Evolutionary conservation across 2,888 invertebrate genomes (phyloP).

Genomic region (Sphaerophoria rueppellii): DNA sequence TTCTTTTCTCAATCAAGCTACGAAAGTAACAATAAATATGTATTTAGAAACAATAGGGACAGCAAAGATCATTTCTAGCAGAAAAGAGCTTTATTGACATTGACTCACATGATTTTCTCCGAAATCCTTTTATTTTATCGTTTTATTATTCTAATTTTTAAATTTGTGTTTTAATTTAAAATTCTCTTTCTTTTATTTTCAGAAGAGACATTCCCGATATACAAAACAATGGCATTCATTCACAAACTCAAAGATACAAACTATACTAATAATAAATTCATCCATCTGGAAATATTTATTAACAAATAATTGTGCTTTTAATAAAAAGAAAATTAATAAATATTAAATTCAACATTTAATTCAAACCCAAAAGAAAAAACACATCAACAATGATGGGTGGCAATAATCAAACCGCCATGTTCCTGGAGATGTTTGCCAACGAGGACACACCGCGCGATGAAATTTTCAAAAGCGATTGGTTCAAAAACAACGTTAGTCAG

Average conservation of each 20-base stretch:
- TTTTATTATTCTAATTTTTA: no score
- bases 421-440: conserved; percentile 61
- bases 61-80: no score
- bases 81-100: no score
- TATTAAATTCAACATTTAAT: not conserved
- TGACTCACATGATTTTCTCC: no score
- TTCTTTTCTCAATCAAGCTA: no score
- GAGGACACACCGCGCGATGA: conserved; percentile 67
- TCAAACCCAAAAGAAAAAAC: not conserved
- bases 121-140: no score
- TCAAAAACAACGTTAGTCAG: conserved; percentile 79
- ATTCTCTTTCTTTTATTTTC: conserved; percentile 1
- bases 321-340: not conserved
- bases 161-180: not conserved
- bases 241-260: not conserved
- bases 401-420: conserved; percentile 64
- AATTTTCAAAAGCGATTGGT: conserved; percentile 78
- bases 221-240: conserved; percentile 8
- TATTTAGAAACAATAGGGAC: no score
- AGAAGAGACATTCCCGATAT: not conserved
- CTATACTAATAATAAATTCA: not conserved
- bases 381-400: conserved; percentile 42
- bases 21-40: no score
- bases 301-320: not conserved
- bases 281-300: not conserved